Base-by-base conservation (phyloP, 2,888 invertebrate genomes). In the Eucriotettix oculatus region DNA sequence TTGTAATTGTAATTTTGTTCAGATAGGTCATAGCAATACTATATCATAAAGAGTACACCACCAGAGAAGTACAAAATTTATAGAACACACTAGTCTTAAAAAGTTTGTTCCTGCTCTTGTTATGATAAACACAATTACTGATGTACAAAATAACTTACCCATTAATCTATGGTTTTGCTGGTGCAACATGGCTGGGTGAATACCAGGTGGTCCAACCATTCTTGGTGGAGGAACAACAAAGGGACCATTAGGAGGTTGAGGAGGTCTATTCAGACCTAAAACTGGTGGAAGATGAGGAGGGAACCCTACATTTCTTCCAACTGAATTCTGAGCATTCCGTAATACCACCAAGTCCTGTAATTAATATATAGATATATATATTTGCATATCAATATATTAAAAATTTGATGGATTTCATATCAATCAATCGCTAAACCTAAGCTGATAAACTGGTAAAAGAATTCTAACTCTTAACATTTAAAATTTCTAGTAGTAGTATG, bases 311-410 rank as follows among this genome's bases (percentile, higher is more conserved):
- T 42, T 48, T 41, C 58, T 53, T 16, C 58, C 43, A 7, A 42
- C 53, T 29, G 58, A 9, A 52, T 58, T 58, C 54, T 58, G 58
- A 43, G 58, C 43, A 17, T 58, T 58, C n/a, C 54, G 16, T 16
- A 58, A 11, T 9, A 52, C 29, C n/a, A 58, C 58, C 16, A 17
- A 16, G 44, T 58, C 58, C 58, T 58, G 17, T 16, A 54, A 54
- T 17, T 17, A 58, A 53, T 57, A 16, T 11, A 16, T 52, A 1
- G 1, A 52, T 16, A 10, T 52, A 10, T 1, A 10, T 52, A 52
- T 1, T 1, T 1, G 2, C n/a, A n/a, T n/a, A 14, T 0, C 16
- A 16, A 10, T 1, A 16, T 16, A 16, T 10, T 12, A 52, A 10
- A 1, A 52, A 10, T 16, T 1, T 10, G 16, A 16, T 52, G 3